These are phyloP conservation scores for Octomys mimax DNA, from an alignment of 2,797 vertebrate species.

Conservation along the genomic window DNA sequence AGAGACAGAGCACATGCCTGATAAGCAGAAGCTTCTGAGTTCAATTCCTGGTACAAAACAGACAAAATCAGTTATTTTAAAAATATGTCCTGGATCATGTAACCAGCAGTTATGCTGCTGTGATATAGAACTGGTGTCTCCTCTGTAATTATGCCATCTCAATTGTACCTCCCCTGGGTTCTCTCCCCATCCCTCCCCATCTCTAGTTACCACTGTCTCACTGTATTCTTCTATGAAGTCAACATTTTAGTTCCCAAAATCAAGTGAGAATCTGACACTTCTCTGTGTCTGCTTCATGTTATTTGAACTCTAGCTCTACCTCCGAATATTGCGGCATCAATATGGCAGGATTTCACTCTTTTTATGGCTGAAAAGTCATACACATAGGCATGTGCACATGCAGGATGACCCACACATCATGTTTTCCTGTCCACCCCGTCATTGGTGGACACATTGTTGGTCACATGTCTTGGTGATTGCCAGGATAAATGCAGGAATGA, in stretches of 20 bases:
- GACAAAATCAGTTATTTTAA: neutral
- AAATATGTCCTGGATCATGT: neutral
- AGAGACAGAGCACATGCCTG: too few relatives aligned
- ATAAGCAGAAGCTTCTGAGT: too few relatives aligned
- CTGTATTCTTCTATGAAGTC: neutral
- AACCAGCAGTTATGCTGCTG: neutral
- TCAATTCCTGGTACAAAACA: too few relatives aligned
- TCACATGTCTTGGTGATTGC: neutral
- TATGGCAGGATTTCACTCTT: neutral
- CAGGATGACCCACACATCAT: neutral
- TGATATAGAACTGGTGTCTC: neutral
- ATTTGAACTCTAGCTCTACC: neutral
- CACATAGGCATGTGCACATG: too few relatives aligned
- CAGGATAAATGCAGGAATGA: neutral
- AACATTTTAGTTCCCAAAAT: neutral
- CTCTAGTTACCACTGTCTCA: neutral
- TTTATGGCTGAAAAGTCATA: neutral
- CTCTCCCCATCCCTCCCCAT: neutral
- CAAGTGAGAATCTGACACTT: neutral
- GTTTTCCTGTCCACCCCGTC: too few relatives aligned
- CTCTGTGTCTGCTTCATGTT: neutral
- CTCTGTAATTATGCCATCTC: neutral
- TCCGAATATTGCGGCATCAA: neutral
- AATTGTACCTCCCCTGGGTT: too few relatives aligned
- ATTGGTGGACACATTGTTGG: too few relatives aligned